These are phyloP conservation scores for Microtus oregoni DNA, from an alignment of 2,113 vertebrate species.

Conservation along the genomic window DNA sequence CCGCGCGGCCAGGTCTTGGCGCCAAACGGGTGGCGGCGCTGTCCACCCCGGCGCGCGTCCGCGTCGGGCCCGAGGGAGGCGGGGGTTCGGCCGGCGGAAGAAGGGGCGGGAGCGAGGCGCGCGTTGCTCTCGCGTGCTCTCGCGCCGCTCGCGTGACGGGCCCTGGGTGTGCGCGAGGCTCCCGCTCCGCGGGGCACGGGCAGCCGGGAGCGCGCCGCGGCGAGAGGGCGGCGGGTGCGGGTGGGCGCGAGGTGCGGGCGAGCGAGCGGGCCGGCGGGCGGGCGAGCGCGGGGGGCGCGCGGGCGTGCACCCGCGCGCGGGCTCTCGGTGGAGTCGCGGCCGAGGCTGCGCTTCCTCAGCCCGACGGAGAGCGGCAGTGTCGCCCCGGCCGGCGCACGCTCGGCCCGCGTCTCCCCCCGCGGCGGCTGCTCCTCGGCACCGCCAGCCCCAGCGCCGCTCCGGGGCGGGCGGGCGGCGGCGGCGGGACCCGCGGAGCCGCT, in stretches of 20 bases:
- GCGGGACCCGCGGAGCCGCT: conserved; percentile 78
- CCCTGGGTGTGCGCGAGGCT: background rate
- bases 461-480: conserved; percentile 77
- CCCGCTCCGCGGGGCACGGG: conserved; percentile 34
- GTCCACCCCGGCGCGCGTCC: conserved; percentile 52
- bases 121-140: conserved; percentile 79
- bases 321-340: conserved; percentile 60
- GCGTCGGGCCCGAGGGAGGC: conserved; percentile 67
- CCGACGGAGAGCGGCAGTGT: conserved; percentile 85
- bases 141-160: conserved; percentile 76
- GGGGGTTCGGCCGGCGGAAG: conserved; percentile 71
- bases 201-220: conserved; percentile 66
- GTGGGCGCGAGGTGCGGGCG: background rate
- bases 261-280: background rate
- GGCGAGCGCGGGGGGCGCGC: background rate
- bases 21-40: conserved; percentile 87
- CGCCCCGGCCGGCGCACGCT: conserved; percentile 79
- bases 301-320: conserved; percentile 49
- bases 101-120: conserved; percentile 70
- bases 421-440: conserved; percentile 78
- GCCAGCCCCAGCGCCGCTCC: conserved; percentile 82
- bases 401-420: conserved; percentile 80
- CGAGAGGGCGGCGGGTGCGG: conserved; percentile 41
- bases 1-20: conserved; percentile 72
- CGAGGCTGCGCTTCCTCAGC: conserved; percentile 80